These are phyloP conservation scores for Pao palembangensis DNA, from an alignment of 2,113 vertebrate species.

Conservation along the genomic window DNA sequence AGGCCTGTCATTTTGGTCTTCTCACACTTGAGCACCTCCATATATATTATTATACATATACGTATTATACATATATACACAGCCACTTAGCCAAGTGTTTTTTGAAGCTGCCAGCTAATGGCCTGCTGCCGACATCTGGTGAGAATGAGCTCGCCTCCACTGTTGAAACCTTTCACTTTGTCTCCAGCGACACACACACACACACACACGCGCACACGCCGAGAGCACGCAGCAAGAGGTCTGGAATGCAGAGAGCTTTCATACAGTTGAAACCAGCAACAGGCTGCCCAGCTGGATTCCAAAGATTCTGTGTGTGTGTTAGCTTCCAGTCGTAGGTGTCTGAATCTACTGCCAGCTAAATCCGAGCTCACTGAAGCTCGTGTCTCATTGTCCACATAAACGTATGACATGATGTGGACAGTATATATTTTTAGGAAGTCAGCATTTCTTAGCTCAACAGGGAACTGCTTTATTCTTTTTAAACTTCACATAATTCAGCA, in stretches of 20 bases:
- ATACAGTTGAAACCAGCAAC: slow-evolving; percentile 1
- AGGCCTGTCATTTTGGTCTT: slow-evolving; percentile 12
- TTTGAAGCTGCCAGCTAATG: slow-evolving; percentile 48
- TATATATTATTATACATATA: too few species aligned
- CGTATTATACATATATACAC: too few species aligned
- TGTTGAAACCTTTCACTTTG: slow-evolving; percentile 12
- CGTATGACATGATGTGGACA: too few species aligned
- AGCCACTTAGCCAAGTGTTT: slow-evolving; percentile 50
- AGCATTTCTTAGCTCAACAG: too few species aligned
- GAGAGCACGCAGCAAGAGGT: background rate
- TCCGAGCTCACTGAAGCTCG: background rate
- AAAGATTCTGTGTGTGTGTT: slow-evolving; percentile 3
- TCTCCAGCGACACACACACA: too few species aligned
- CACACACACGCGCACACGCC: background rate
- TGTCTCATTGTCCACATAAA: background rate
- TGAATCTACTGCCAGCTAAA: background rate
- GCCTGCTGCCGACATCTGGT: slow-evolving; percentile 39
- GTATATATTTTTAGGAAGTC: too few species aligned
- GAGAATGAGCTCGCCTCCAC: slow-evolving; percentile 40
- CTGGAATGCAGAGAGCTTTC: slow-evolving; percentile 4
- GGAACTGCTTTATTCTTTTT: too few species aligned
- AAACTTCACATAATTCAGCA: too few species aligned
- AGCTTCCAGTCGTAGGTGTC: background rate
- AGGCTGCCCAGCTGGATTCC: slow-evolving; percentile 3
- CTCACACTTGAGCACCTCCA: slow-evolving; percentile 40